A percentile compares a stretch with the other conserved stretches of the same genome.
phyloP scores from a whole-genome alignment of 2,888 invertebrate genomes.

The Criorhina ranunculi region DNA sequence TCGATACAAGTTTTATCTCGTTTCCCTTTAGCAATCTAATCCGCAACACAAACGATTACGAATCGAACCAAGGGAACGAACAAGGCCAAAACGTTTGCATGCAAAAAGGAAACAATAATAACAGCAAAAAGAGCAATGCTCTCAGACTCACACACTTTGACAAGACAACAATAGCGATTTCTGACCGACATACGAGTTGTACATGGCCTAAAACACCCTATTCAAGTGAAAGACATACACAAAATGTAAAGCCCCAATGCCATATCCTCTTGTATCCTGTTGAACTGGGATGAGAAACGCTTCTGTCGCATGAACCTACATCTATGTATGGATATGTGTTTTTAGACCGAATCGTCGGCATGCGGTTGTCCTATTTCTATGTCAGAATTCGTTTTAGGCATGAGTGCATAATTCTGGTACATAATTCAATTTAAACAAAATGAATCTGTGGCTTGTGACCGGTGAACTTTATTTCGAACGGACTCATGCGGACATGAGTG shows the following conservation, averaged over 20 bases:
- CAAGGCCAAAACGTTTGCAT: neutral
- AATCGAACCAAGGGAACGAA: neutral
- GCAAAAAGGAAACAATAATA: neutral
- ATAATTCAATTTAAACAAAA: constrained; percentile 6
- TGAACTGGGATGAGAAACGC: neutral
- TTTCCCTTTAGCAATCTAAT: neutral
- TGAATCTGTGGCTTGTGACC: neutral
- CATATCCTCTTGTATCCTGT: neutral
- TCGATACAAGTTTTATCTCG: too few relatives aligned
- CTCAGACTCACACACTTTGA: neutral
- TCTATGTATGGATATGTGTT: neutral
- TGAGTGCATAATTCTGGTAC: neutral
- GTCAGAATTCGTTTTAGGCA: neutral
- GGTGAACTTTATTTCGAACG: neutral
- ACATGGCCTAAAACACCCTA: constrained; percentile 13
- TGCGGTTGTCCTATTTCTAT: constrained; percentile 1
- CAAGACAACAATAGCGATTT: constrained; percentile 10
- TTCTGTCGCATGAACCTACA: neutral
- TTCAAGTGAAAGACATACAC: neutral
- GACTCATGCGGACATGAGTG: neutral
- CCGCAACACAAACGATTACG: neutral
- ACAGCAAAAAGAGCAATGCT: neutral
- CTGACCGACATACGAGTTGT: neutral
- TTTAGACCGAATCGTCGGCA: neutral
- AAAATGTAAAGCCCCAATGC: neutral